phyloP scores from a whole-genome alignment of 1,140 invertebrate species.

The Drosophila punjabiensis region DNA sequence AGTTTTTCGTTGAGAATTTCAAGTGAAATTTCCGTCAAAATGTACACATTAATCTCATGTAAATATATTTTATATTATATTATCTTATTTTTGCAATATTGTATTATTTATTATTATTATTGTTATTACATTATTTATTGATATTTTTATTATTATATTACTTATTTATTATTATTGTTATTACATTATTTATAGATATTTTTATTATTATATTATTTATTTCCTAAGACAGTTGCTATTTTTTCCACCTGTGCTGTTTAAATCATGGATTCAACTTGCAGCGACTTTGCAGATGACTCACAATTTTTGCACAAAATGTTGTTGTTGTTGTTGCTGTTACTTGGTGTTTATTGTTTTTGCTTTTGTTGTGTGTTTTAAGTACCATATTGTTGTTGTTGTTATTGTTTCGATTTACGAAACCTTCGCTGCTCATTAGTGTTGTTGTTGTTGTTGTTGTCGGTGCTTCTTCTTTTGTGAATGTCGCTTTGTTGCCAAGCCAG shows the following conservation, averaged over 20 bases:
- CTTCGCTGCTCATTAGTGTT: slow-evolving; percentile 46
- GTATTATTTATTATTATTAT: neutral
- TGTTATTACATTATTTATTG: too few species aligned
- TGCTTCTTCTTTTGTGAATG: slow-evolving; percentile 45
- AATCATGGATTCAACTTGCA: slow-evolving; percentile 51
- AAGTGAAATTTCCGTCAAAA: too few species aligned
- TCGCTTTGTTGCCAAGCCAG: slow-evolving; percentile 75
- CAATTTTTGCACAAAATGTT: slow-evolving; percentile 64
- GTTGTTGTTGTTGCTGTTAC: slow-evolving; percentile 51
- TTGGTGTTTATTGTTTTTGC: slow-evolving; percentile 62
- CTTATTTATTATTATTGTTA: neutral
- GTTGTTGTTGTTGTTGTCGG: slow-evolving; percentile 38
- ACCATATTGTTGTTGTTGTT: slow-evolving; percentile 57
- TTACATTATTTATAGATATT: neutral
- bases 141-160: too few species aligned
- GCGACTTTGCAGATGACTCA: slow-evolving; percentile 73
- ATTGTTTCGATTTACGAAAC: slow-evolving; percentile 74
- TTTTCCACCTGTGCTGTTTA: slow-evolving; percentile 4
- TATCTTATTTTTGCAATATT: too few species aligned
- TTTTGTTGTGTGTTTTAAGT: slow-evolving; percentile 71
- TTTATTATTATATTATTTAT: neutral
- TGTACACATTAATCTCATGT: too few species aligned
- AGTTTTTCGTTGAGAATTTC: too few species aligned
- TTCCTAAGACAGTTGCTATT: neutral
- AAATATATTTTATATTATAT: too few species aligned